Percentiles rank a stretch among this genome's conserved stretches.
Evolutionary conservation across 2,888 invertebrate species (phyloP).

Genomic region (Siphonodentalium dalli): DNA sequence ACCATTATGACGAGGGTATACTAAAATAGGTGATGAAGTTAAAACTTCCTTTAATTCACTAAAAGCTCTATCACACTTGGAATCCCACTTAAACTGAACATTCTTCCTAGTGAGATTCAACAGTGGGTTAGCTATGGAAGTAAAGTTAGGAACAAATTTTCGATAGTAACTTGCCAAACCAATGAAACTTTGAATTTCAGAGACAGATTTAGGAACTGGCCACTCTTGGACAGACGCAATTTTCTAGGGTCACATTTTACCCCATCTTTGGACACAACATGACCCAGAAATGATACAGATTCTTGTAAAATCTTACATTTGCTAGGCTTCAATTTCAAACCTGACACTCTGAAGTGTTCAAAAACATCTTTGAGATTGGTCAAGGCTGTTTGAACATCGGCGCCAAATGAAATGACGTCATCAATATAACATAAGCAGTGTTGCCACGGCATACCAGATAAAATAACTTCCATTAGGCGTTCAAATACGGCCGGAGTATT

Average conservation of each 20-base stretch:
- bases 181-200: slow-evolving; percentile 6
- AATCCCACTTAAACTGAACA: slow-evolving; percentile 23
- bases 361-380: neutral
- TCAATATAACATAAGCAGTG: slow-evolving; percentile 9
- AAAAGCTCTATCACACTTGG: slow-evolving; percentile 16
- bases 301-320: slow-evolving; percentile 9
- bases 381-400: slow-evolving; percentile 1
- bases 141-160: slow-evolving; percentile 27
- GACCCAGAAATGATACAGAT: slow-evolving; percentile 1
- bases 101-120: slow-evolving; percentile 17
- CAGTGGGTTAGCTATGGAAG: slow-evolving; percentile 30
- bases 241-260: slow-evolving; percentile 2
- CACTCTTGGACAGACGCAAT: neutral
- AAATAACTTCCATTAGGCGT: slow-evolving; percentile 9
- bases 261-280: slow-evolving; percentile 3
- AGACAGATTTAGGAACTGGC: neutral
- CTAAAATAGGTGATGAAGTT: slow-evolving; percentile 14
- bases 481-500: slow-evolving; percentile 7
- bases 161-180: slow-evolving; percentile 12
- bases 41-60: slow-evolving; percentile 10
- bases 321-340: slow-evolving; percentile 15
- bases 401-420: slow-evolving; percentile 7
- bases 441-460: slow-evolving; percentile 3
- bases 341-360: neutral
- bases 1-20: slow-evolving; percentile 4